These are phyloP conservation scores for Ferrisia virgata DNA, from an alignment of 2,888 invertebrate species.

Conservation along the genomic window DNA sequence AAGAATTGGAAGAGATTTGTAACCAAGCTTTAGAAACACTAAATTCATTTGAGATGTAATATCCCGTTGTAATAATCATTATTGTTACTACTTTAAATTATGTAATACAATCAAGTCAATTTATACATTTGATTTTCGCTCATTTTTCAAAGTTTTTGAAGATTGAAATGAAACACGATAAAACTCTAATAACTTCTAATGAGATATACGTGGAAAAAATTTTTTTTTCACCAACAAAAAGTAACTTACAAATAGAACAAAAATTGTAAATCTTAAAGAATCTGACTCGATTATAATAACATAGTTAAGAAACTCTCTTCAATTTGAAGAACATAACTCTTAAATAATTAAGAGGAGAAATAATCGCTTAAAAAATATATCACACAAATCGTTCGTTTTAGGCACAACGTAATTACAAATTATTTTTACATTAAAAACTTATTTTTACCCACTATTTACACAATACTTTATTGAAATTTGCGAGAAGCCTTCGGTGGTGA, in stretches of 20 bases:
- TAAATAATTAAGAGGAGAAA: slow-evolving; percentile 7
- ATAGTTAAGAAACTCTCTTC: slow-evolving; percentile 28
- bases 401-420: neutral
- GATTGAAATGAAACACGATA: neutral
- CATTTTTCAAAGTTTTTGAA: neutral
- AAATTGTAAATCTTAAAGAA: neutral
- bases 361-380: slow-evolving; percentile 20
- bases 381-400: neutral
- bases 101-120: neutral
- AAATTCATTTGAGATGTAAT: slow-evolving; percentile 27
- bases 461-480: neutral
- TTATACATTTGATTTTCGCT: neutral
- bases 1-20: slow-evolving; percentile 15
- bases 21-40: slow-evolving; percentile 19
- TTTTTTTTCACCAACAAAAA: neutral
- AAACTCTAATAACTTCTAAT: neutral
- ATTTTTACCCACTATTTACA: too few species aligned
- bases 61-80: neutral
- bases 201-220: neutral
- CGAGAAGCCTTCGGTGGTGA: neutral
- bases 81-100: neutral
- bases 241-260: neutral
- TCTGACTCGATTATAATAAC: neutral
- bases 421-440: neutral
- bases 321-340: slow-evolving; percentile 42